These are phyloP conservation scores for Araneus ventricosus DNA, from an alignment of 1,140 invertebrate species.

Conservation along the genomic window DNA sequence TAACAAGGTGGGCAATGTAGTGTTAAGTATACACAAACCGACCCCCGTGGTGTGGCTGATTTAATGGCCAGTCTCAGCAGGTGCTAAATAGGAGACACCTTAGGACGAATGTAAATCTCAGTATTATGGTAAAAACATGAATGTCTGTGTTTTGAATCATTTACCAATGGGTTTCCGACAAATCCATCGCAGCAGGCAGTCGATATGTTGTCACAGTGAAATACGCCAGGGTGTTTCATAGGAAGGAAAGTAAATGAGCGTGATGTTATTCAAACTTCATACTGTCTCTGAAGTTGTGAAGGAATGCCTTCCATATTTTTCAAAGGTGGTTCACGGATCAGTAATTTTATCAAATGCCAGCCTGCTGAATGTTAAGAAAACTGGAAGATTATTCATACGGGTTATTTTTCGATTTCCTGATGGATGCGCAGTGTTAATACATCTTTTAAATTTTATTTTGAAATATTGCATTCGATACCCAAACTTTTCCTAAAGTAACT, in stretches of 20 bases:
- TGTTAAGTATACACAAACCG: constrained; percentile 9
- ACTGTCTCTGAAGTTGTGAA: background rate
- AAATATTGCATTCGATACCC: too few relatives aligned
- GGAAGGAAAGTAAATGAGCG: background rate
- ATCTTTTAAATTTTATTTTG: too few relatives aligned
- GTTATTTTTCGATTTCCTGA: too few relatives aligned
- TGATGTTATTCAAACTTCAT: background rate
- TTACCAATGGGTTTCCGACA: background rate
- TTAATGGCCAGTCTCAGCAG: background rate
- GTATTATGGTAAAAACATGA: constrained; percentile 22
- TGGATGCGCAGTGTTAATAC: too few relatives aligned
- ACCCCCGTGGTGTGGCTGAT: background rate
- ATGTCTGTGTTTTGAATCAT: background rate
- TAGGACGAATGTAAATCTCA: background rate
- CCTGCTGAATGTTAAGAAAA: too few relatives aligned
- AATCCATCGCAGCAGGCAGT: background rate
- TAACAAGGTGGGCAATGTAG: constrained; percentile 25
- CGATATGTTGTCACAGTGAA: background rate
- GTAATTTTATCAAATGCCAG: too few relatives aligned
- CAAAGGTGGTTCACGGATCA: too few relatives aligned
- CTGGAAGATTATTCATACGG: too few relatives aligned
- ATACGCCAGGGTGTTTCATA: background rate
- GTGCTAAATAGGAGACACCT: constrained; percentile 10
- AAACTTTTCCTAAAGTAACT: too few relatives aligned
- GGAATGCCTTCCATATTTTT: background rate